Evolutionary conservation across 1,140 invertebrate genomes (phyloP), one percentile per base, ranked within the genome.

Genomic region (Aradophagus sp.): DNA sequence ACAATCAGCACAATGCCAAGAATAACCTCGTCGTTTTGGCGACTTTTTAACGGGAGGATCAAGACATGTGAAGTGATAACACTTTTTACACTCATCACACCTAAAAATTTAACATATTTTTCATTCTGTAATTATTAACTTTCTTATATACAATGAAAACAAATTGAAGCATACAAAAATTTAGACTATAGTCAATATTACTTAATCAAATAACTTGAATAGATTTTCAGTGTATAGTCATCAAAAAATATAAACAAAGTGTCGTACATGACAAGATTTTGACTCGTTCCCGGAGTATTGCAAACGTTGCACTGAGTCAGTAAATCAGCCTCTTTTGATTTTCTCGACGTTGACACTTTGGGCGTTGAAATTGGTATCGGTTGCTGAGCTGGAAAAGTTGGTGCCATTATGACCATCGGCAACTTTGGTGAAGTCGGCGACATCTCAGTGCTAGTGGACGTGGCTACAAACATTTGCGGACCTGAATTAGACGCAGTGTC

Each of bases 1-100:
- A 89, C 96, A 98, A 80, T 96, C 94, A 36, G 94, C 94, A 87
- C 96, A 98, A 83, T 96, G 94, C 96, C 96, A 98, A 3, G 93
- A 95, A 83, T 97, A 97, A 27, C 96, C 95, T 52, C 95, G 89
- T 65, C 92, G 91, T 86, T 97, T 97, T 1, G 96, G 96, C 34
- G 94, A 93, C 82, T 97, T 97, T 83, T 95, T 97, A 0, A 96
- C 88, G 1, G 96, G 96, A 27, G 96, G 96, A 83, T 96, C 93
- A 52, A 97, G 86, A 84, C 96, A 98, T 17, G 89, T 89, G 80
- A 97, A 97, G 85, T 98, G 96, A 86, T 95, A 97, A 68, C 92
- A 91, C 78, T 93, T 92, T 77, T 89, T 88, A 83, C 96, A 98
- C 81, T 97, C 95, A 84, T 98, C 96, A 86, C 96, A 98, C 82